A percentile compares a stretch with the other conserved stretches of the same genome.
Evolutionary conservation across 2,888 invertebrate genomes (phyloP).

Genomic region (Amphipyra berbera): DNA sequence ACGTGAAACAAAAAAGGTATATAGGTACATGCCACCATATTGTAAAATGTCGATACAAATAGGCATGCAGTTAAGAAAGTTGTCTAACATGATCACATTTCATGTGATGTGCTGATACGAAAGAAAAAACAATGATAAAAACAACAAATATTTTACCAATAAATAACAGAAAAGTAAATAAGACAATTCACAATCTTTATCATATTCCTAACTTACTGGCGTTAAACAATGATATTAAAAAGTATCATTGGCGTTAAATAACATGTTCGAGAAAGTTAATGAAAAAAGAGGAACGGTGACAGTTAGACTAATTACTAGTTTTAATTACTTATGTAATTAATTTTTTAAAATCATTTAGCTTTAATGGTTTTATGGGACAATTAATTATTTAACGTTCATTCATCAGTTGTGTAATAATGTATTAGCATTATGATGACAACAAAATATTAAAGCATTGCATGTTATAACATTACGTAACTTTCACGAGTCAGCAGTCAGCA

Average conservation of each 20-base stretch:
- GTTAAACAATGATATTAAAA: too few relatives aligned
- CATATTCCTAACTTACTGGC: slow-evolving; percentile 11
- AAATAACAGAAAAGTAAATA: slow-evolving; percentile 45
- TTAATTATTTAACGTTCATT: slow-evolving; percentile 12
- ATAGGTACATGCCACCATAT: slow-evolving; percentile 40
- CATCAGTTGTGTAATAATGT: slow-evolving; percentile 15
- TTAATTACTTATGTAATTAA: slow-evolving; percentile 12
- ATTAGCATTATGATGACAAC: slow-evolving; percentile 17
- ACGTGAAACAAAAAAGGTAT: slow-evolving; percentile 40
- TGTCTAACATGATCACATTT: slow-evolving; percentile 48
- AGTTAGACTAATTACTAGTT: slow-evolving; percentile 23
- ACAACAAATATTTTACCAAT: slow-evolving; percentile 47
- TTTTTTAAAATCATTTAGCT: slow-evolving; percentile 3
- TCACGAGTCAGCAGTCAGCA: slow-evolving; percentile 10
- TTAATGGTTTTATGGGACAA: too few relatives aligned
- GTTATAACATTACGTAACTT: slow-evolving; percentile 33
- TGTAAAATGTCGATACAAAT: slow-evolving; percentile 30
- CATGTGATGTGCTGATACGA: slow-evolving; percentile 35
- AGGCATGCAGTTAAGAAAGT: slow-evolving; percentile 12
- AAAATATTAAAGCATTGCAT: slow-evolving; percentile 15
- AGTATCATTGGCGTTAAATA: too few relatives aligned
- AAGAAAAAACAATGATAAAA: slow-evolving; percentile 39
- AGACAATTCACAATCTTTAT: slow-evolving; percentile 25
- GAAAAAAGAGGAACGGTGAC: slow-evolving; percentile 10
- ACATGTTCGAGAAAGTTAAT: slow-evolving; percentile 18